phyloP scores from a whole-genome alignment of 37 sponge, comb jelly and placozoan genomes.

The Eunapius fragilis region DNA sequence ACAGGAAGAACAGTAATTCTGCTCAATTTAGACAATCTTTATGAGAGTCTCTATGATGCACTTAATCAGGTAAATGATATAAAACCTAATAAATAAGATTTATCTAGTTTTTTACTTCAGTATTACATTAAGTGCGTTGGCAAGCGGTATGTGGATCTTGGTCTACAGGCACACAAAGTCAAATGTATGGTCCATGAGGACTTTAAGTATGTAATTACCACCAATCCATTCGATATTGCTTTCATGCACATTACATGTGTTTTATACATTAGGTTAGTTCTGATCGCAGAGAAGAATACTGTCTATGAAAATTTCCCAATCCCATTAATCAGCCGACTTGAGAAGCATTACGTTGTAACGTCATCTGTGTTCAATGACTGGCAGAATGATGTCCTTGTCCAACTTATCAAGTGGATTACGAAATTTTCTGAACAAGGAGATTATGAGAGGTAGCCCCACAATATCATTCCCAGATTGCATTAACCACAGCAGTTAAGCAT shows the following conservation, averaged over 20 bases:
- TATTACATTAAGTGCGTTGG: constrained; percentile 48
- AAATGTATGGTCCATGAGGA: constrained; percentile 57
- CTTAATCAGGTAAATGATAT: constrained; percentile 53
- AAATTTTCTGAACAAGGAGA: neutral
- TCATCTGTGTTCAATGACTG: constrained; percentile 3
- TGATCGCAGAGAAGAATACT: constrained; percentile 44
- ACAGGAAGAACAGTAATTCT: constrained; percentile 55
- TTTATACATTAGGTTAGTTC: constrained; percentile 12
- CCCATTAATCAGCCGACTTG: constrained; percentile 70
- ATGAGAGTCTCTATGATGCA: constrained; percentile 64
- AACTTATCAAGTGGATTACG: constrained; percentile 7
- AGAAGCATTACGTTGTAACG: constrained; percentile 61
- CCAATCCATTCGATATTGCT: neutral
- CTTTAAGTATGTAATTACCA: constrained; percentile 13
- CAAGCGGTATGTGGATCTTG: constrained; percentile 61
- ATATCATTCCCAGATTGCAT: too few relatives aligned
- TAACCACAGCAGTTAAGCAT: too few relatives aligned
- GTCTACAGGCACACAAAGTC: constrained; percentile 43
- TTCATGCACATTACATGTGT: neutral
- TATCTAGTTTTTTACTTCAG: neutral
- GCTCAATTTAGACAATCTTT: constrained; percentile 58
- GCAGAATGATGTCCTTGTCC: constrained; percentile 11
- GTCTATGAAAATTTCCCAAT: constrained; percentile 70
- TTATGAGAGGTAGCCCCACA: neutral
- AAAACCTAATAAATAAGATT: constrained; percentile 4